Evolutionary conservation across 2,888 invertebrate genomes (phyloP).

Genomic region (Matsumyia berberina): DNA sequence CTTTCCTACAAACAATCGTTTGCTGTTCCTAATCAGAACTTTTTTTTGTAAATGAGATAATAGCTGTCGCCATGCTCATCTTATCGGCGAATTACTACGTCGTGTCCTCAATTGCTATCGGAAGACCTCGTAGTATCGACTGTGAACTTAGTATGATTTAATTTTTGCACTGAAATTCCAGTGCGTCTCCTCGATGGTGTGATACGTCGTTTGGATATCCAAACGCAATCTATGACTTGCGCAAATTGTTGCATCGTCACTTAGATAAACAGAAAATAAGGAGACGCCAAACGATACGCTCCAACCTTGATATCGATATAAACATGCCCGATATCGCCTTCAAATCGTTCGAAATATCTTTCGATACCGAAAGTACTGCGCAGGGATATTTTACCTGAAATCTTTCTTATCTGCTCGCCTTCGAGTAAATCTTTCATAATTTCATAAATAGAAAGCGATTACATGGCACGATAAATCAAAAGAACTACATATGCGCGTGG

Average conservation of each 20-base stretch:
- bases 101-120: not conserved
- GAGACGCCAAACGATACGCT: not conserved
- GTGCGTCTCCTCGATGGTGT: too few species aligned
- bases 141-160: too few species aligned
- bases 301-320: not conserved
- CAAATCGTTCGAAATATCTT: not conserved
- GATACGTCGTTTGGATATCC: not conserved
- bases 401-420: not conserved
- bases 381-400: not conserved
- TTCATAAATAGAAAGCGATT: not conserved
- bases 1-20: too few species aligned
- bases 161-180: not conserved
- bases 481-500: not conserved
- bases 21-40: too few species aligned
- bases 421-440: slow-evolving; percentile 5
- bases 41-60: slow-evolving; percentile 1
- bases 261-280: not conserved
- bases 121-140: not conserved
- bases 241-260: not conserved
- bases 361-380: not conserved
- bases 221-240: not conserved
- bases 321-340: not conserved
- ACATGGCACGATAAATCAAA: not conserved
- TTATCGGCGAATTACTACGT: not conserved
- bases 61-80: not conserved